These are phyloP conservation scores for Adrianichthys oophorus DNA, from an alignment of 2,797 vertebrate genomes.

Conservation along the genomic window DNA sequence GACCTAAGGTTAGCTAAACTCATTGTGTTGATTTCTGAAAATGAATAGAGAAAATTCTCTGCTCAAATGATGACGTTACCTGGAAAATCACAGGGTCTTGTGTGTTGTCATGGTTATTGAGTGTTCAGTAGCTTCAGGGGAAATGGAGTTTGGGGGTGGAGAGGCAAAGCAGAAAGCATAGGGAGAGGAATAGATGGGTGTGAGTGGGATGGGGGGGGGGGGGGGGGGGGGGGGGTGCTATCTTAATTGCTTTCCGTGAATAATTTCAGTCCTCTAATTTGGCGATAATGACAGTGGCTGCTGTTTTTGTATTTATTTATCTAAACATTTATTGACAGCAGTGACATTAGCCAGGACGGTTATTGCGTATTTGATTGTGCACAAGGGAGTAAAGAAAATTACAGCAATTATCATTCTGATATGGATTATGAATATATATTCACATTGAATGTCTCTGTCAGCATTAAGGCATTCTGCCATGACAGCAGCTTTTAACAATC, in stretches of 20 bases:
- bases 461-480: constrained; percentile 59
- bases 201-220: constrained; percentile 42
- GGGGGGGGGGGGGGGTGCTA: constrained; percentile 54
- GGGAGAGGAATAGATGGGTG: constrained; percentile 32
- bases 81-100: constrained; percentile 52
- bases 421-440: constrained; percentile 75
- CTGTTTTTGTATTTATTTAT: constrained; percentile 80
- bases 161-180: constrained; percentile 10
- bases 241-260: constrained; percentile 80
- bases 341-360: constrained; percentile 68
- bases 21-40: constrained; percentile 17
- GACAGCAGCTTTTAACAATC: constrained; percentile 56
- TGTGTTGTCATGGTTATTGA: constrained; percentile 73
- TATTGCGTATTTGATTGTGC: constrained; percentile 73
- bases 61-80: constrained; percentile 57
- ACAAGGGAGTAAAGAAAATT: constrained; percentile 75
- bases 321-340: constrained; percentile 77
- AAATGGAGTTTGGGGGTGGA: constrained; percentile 47
- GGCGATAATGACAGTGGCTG: constrained; percentile 74
- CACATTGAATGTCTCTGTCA: constrained; percentile 68
- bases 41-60: constrained; percentile 26
- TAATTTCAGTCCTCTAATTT: constrained; percentile 80
- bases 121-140: constrained; percentile 57
- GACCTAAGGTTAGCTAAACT: constrained; percentile 24
- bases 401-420: constrained; percentile 74